A percentile compares a stretch with the other conserved stretches of the same genome.
Evolutionary conservation across 2,797 vertebrate genomes (phyloP).

Genomic region (Acanthurus tractus): DNA sequence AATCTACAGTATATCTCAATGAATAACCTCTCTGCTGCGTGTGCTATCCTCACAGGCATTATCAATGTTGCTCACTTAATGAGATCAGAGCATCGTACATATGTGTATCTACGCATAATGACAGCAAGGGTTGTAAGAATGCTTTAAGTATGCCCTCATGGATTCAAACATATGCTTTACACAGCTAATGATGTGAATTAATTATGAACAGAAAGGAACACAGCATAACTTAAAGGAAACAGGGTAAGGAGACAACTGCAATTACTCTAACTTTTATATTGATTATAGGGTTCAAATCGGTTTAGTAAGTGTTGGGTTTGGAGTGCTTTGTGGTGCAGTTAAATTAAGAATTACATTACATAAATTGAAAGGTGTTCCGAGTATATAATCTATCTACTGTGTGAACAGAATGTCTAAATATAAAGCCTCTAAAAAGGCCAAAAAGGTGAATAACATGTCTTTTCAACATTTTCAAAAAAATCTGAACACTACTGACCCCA

Average conservation of each 20-base stretch:
- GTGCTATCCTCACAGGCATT: slow-evolving; percentile 8
- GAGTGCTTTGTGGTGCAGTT: not conserved
- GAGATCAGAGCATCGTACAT: slow-evolving; percentile 15
- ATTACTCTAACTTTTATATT: not conserved
- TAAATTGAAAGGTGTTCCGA: not conserved
- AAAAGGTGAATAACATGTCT: not conserved
- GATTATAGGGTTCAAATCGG: not conserved
- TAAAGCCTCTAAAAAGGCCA: not conserved
- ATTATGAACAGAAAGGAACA: slow-evolving; percentile 21
- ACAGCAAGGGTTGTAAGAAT: slow-evolving; percentile 24
- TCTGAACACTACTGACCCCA: not conserved
- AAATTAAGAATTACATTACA: not conserved
- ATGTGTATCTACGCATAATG: slow-evolving; percentile 9
- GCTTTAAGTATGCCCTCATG: slow-evolving; percentile 21
- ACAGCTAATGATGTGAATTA: slow-evolving; percentile 30
- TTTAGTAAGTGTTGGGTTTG: not conserved
- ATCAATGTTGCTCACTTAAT: slow-evolving; percentile 27
- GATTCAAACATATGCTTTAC: slow-evolving; percentile 28
- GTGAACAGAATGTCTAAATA: not conserved
- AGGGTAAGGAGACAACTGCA: not conserved
- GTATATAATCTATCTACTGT: not conserved
- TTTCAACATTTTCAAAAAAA: not conserved
- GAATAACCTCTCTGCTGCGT: not conserved
- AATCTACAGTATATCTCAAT: slow-evolving; percentile 30
- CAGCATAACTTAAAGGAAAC: slow-evolving; percentile 17